A percentile compares a stretch with the other conserved stretches of the same genome.
Conservation (phyloP, 2,797 vertebrate species). For the Pseudocheirus occidentalis region DNA sequence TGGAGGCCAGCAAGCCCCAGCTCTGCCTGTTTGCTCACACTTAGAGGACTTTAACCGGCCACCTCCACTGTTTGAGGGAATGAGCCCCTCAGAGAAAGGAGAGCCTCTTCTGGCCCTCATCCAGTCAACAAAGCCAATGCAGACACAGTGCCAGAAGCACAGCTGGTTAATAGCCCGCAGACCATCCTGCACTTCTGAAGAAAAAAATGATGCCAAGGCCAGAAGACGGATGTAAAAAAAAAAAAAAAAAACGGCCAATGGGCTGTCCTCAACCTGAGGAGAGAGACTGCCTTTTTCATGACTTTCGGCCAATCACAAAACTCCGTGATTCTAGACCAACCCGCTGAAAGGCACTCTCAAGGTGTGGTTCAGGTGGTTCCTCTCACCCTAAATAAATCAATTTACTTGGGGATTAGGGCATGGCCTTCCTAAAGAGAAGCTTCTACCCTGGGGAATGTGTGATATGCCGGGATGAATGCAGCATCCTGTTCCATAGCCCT, state of each 20-base stretch:
- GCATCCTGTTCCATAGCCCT: background rate
- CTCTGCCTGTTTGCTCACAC: background rate
- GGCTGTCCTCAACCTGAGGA: slow-evolving; percentile 22
- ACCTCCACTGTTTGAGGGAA: background rate
- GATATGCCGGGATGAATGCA: background rate
- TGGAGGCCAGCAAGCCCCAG: background rate
- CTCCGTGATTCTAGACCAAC: background rate
- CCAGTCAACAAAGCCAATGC: background rate
- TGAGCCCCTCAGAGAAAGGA: background rate
- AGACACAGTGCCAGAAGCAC: background rate
- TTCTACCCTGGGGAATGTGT: background rate
- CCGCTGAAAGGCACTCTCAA: slow-evolving; percentile 50
- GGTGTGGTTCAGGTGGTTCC: background rate
- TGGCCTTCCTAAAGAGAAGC: slow-evolving; percentile 34
- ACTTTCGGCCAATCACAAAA: slow-evolving; percentile 31
- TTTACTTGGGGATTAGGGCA: slow-evolving; percentile 52
- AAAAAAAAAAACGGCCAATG: background rate
- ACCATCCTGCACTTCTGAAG: slow-evolving; percentile 4
- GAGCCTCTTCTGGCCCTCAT: background rate
- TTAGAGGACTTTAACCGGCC: slow-evolving; percentile 5
- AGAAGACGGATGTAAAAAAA: background rate
- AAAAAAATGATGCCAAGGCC: background rate
- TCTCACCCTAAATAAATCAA: slow-evolving; percentile 43
- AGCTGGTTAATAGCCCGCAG: background rate
- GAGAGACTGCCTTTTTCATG: background rate